These are phyloP conservation scores for Dysidea cf. avara DNA, from an alignment of 37 sponge, comb jelly and placozoan genomes.

Conservation along the genomic window DNA sequence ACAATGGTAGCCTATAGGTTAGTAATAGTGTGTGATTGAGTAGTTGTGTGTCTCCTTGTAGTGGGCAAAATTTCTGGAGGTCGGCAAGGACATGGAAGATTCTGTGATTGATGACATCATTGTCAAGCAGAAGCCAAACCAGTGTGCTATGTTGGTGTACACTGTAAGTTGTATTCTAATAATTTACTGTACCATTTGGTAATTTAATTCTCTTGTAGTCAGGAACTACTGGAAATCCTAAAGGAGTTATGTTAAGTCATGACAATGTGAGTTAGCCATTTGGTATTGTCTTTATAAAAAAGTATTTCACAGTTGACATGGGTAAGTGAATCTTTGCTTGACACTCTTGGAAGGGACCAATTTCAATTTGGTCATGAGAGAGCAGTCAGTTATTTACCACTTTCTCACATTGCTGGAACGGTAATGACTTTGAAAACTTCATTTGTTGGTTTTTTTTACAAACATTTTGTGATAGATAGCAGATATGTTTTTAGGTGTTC, in stretches of 20 bases:
- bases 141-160: slow-evolving; percentile 84
- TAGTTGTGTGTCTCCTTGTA: slow-evolving; percentile 6
- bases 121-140: slow-evolving; percentile 47
- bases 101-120: slow-evolving; percentile 58
- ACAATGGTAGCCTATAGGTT: too few species aligned
- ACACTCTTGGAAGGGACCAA: background rate
- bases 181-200: background rate
- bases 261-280: slow-evolving; percentile 80
- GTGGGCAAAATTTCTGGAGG: slow-evolving; percentile 86
- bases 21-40: too few species aligned
- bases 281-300: background rate
- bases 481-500: slow-evolving; percentile 54
- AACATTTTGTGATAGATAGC: slow-evolving; percentile 37
- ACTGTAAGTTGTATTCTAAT: slow-evolving; percentile 55
- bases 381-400: slow-evolving; percentile 64
- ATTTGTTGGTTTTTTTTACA: too few species aligned
- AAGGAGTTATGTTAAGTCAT: slow-evolving; percentile 91
- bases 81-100: slow-evolving; percentile 64
- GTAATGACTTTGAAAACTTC: too few species aligned
- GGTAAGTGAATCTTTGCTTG: slow-evolving; percentile 24
- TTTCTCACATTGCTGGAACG: slow-evolving; percentile 75
- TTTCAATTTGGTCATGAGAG: slow-evolving; percentile 4
- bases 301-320: slow-evolving; percentile 50
- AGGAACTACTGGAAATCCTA: slow-evolving; percentile 88
- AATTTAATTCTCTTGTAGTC: slow-evolving; percentile 49